These are phyloP conservation scores for Oenanthe oenanthe DNA, from an alignment of 2,113 vertebrate species.

Conservation along the genomic window DNA sequence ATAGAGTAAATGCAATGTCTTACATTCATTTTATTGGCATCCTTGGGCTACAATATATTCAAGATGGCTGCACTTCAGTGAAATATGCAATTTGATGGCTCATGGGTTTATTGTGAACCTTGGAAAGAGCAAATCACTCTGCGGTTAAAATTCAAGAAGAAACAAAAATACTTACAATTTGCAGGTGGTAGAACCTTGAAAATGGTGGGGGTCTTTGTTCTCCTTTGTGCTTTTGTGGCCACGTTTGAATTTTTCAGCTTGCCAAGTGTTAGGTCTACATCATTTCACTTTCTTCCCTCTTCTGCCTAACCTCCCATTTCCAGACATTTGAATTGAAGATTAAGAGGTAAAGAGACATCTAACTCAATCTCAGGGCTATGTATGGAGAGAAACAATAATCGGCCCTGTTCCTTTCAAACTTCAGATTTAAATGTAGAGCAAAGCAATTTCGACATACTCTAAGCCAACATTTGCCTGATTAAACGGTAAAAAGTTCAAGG, in stretches of 20 bases:
- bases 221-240: not conserved
- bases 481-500: constrained; percentile 71
- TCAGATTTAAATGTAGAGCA: not conserved
- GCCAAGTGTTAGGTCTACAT: not conserved
- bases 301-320: not conserved
- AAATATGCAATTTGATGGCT: constrained; percentile 11
- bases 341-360: not conserved
- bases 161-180: not conserved
- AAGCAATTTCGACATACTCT: not conserved
- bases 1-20: not conserved
- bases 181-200: not conserved
- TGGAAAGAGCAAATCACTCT: not conserved
- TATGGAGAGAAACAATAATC: not conserved
- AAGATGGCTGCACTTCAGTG: not conserved
- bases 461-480: constrained; percentile 15
- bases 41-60: not conserved
- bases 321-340: not conserved
- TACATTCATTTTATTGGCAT: not conserved
- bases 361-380: not conserved
- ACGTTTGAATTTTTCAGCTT: not conserved
- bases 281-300: not conserved
- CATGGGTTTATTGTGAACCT: not conserved
- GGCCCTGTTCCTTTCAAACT: not conserved
- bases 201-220: not conserved
- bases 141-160: not conserved